Percentiles rank a stretch among this genome's conserved stretches.
phyloP scores from a whole-genome alignment of 2,113 vertebrate species.

The Percopsis transmontana region DNA sequence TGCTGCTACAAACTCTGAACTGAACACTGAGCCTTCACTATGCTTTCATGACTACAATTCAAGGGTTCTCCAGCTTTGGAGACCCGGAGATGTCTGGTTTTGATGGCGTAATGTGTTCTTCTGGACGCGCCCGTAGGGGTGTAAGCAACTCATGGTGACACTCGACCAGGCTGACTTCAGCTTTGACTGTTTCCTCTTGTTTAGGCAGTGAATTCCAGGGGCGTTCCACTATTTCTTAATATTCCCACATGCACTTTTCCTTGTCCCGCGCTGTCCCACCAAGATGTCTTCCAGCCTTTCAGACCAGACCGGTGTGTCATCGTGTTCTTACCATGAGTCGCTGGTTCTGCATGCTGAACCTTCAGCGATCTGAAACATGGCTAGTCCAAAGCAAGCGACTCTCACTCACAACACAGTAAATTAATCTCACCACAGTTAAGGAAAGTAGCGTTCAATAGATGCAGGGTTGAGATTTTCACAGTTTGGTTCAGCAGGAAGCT shows the following conservation, averaged over 20 bases:
- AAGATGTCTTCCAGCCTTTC: constrained; percentile 40
- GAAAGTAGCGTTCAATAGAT: too few species aligned
- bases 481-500: too few species aligned
- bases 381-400: background rate
- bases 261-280: constrained; percentile 56
- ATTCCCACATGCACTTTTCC: constrained; percentile 49
- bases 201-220: constrained; percentile 45
- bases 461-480: too few species aligned
- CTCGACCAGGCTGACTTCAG: constrained; percentile 48
- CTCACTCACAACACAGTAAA: too few species aligned
- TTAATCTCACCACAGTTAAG: too few species aligned
- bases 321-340: constrained; percentile 28
- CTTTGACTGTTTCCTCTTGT: constrained; percentile 51
- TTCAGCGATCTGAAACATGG: constrained; percentile 13
- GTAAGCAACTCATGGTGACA: constrained; percentile 30
- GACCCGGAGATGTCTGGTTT: constrained; percentile 19
- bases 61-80: constrained; percentile 19
- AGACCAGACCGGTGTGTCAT: constrained; percentile 28
- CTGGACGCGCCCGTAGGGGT: constrained; percentile 39
- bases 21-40: constrained; percentile 12
- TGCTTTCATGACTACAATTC: constrained; percentile 11
- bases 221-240: constrained; percentile 51
- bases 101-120: constrained; percentile 39
- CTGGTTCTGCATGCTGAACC: constrained; percentile 18
- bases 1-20: background rate